Percentiles rank a stretch among this genome's conserved stretches.
Evolutionary conservation across 2,797 vertebrate species (phyloP).

Genomic region (Falco rusticolus): DNA sequence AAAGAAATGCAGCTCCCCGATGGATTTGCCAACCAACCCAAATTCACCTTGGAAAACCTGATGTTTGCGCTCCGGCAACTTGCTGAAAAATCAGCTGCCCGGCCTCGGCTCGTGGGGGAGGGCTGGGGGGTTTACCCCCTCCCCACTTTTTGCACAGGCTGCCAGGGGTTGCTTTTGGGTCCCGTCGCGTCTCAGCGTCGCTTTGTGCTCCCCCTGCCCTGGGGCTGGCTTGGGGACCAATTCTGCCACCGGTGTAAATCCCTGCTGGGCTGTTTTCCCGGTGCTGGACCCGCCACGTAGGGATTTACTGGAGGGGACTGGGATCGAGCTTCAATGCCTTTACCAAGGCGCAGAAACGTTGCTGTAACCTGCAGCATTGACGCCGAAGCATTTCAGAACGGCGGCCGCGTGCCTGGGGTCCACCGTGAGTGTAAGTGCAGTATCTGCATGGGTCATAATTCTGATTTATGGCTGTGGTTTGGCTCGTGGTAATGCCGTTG

Average conservation of each 20-base stretch:
- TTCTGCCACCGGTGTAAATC: neutral
- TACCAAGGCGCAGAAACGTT: accelerated
- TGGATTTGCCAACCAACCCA: neutral
- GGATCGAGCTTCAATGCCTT: accelerated
- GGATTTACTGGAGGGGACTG: accelerated
- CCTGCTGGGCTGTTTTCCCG: neutral
- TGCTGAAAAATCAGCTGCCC: accelerated
- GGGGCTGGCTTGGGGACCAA: neutral
- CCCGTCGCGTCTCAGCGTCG: accelerated
- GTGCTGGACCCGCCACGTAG: accelerated
- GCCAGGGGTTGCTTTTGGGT: neutral
- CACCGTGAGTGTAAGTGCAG: accelerated
- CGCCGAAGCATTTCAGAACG: accelerated
- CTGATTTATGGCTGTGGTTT: neutral
- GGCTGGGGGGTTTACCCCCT: neutral
- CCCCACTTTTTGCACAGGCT: accelerated
- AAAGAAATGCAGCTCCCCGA: neutral
- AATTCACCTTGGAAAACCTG: neutral
- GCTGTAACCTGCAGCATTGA: accelerated
- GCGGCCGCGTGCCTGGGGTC: neutral
- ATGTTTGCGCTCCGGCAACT: accelerated
- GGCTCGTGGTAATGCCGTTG: accelerated
- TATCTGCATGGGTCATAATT: accelerated
- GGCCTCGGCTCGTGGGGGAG: accelerated
- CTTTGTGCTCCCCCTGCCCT: neutral